Base-by-base conservation (phyloP, 2,888 invertebrate genomes). In the Clepsis dumicolana region DNA sequence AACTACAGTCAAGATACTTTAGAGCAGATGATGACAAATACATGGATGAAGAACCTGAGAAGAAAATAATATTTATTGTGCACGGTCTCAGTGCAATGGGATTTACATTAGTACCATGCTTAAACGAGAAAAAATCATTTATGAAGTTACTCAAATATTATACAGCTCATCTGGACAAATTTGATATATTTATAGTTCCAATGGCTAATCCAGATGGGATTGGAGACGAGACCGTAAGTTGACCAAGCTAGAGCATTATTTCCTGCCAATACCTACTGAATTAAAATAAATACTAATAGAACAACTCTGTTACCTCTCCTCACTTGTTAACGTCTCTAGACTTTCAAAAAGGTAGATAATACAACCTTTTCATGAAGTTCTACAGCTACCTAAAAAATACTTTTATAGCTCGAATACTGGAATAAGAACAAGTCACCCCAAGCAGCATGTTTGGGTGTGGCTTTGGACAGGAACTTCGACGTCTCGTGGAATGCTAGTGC, bases 121-220 rank as follows among this genome's bases (percentile, higher is more conserved):
- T 91, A 8, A 32, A 44, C 0, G 1, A 60, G 0, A 16, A 54
- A 1, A 1, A 41, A 0, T n/a, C 71, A 1, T 82, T 89, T 2
- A 67, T 59, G 57, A 67, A 67, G 21, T 77, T 92, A 0, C 10
- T 90, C 0, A 74, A 78, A 0, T 85, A 80, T 72, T 92, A 92
- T 71, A 71, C 85, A 1, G 66, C 70, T 0, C 83, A 89, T 81
- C 78, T 92, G 72, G 82, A 90, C 44, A 82, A 86, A 53, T 93
- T 91, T 64, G 91, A 93, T 65, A 88, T 93, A 79, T 92, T 79
- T 73, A 29, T 91, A 14, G 84, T 93, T 69, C 92, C 93, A 0
- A 72, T 92, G 77, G 91, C 87, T 0, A 93, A 93, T 77, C 93
- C 93, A 8, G 93, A 93, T 70, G 92, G 91, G 0, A 75, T 74